Conservation (phyloP, 2,888 invertebrate species). For the Drosophila mimica region DNA sequence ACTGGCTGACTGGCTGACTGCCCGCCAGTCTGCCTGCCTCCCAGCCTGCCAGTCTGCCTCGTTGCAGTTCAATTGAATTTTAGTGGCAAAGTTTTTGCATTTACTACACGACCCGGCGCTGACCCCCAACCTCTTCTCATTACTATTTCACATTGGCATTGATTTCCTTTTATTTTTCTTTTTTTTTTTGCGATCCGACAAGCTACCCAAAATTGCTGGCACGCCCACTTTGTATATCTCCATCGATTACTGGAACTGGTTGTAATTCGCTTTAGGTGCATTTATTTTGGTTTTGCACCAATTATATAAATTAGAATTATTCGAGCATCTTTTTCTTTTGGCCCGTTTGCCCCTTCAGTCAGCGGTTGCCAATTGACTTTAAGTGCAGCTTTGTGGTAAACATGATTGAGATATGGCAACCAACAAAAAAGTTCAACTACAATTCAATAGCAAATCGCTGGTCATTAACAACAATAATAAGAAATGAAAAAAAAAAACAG, state of each 20-base stretch:
- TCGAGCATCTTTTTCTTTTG: slow-evolving; percentile 47
- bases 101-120: not conserved
- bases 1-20: slow-evolving; percentile 6
- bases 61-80: slow-evolving; percentile 72
- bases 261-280: slow-evolving; percentile 69
- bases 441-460: slow-evolving; percentile 23
- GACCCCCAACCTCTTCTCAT: not conserved
- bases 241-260: slow-evolving; percentile 57
- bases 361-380: slow-evolving; percentile 43
- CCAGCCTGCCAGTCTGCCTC: slow-evolving; percentile 5
- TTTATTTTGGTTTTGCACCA: slow-evolving; percentile 59
- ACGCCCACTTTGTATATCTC: slow-evolving; percentile 42
- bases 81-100: slow-evolving; percentile 48
- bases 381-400: slow-evolving; percentile 48
- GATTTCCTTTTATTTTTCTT: slow-evolving; percentile 14
- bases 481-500: not conserved
- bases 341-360: slow-evolving; percentile 4
- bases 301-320: slow-evolving; percentile 80
- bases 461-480: slow-evolving; percentile 38
- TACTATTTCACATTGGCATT: not conserved
- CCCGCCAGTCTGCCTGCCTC: no score
- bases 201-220: slow-evolving; percentile 2
- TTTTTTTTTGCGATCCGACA: not conserved
- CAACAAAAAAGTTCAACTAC: slow-evolving; percentile 24
- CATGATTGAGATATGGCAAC: slow-evolving; percentile 10